Conservation (phyloP, 2,888 invertebrate genomes). For the Strigamia maritima region DNA sequence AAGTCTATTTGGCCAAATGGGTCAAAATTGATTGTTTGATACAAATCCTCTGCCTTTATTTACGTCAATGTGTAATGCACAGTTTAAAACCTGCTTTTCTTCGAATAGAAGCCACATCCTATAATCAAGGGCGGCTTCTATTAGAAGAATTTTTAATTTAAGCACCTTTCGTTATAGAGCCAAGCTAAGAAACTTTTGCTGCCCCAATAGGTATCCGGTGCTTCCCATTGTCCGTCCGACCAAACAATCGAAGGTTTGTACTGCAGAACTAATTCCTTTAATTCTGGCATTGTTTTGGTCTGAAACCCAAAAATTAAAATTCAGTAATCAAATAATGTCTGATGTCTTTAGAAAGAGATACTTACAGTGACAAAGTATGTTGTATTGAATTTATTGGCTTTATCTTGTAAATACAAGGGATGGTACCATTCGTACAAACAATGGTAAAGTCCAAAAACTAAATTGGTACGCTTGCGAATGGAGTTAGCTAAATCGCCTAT, state of each 20-base stretch:
- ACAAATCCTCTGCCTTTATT: too few species aligned
- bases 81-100: too few species aligned
- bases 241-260: slow-evolving; percentile 71
- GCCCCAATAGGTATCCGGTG: slow-evolving; percentile 75
- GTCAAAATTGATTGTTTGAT: too few species aligned
- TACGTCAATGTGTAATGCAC: too few species aligned
- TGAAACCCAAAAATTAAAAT: slow-evolving; percentile 10
- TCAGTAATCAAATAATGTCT: neutral
- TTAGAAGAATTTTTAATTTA: too few species aligned
- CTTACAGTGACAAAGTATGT: slow-evolving; percentile 47
- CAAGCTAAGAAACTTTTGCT: slow-evolving; percentile 81
- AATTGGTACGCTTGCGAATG: slow-evolving; percentile 59
- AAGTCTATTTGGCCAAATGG: too few species aligned
- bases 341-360: neutral
- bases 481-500: slow-evolving; percentile 66
- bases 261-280: slow-evolving; percentile 48
- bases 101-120: too few species aligned
- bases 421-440: slow-evolving; percentile 86
- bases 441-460: slow-evolving; percentile 81
- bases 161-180: slow-evolving; percentile 86
- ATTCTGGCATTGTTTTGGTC: slow-evolving; percentile 41
- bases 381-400: slow-evolving; percentile 44
- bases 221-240: slow-evolving; percentile 96
- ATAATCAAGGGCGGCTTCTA: too few species aligned
- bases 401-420: slow-evolving; percentile 70